Base-by-base conservation (phyloP, 2,113 vertebrate genomes). In the Varanus komodoensis region DNA sequence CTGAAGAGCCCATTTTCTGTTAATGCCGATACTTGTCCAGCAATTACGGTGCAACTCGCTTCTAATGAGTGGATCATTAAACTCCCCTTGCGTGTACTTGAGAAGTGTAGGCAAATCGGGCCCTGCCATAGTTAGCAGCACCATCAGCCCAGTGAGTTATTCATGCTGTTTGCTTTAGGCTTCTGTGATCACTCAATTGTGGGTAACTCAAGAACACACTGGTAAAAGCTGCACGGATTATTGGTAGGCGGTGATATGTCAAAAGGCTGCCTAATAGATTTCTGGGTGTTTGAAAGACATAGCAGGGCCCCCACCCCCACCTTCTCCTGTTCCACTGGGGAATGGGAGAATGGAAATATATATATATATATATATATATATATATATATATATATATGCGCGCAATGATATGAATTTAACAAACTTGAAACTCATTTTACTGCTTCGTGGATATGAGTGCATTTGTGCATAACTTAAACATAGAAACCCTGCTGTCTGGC, bases 61-160 rank as follows among this genome's bases (percentile, higher is more conserved):
- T 14, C 71, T 84, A 71, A 82, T 54, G 61, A 90, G 90, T n/a
- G 69, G 91, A 93, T 93, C 67, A 88, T 88, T 88, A 87, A 79
- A 85, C 84, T 88, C 34, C 87, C 89, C 71, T 3, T 11, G 32
- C 52, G 75, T 19, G 75, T 34, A 1, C 74, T 87, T 94, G 87
- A 67, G 83, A 54, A 92, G 92, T 85, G 80, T 1, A 6, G 44
- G 79, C 34, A 50, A 77, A 79, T 50, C 61, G 93, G 82, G 86
- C 69, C 90, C 82, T 91, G 84, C 89, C 50, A 82, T 61, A 89
- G 89, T 89, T 84, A 82, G 87, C 86, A 88, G 89, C 92, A 52
- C 79, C 89, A 89, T 90, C 92, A 84, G 92, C 77, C 89, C 93
- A 86, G 92, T 89, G 94, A 91, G 87, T 74, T 93, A 92, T 94